Base-by-base conservation (phyloP, 2,888 invertebrate species). In the Acronicta leporina region DNA sequence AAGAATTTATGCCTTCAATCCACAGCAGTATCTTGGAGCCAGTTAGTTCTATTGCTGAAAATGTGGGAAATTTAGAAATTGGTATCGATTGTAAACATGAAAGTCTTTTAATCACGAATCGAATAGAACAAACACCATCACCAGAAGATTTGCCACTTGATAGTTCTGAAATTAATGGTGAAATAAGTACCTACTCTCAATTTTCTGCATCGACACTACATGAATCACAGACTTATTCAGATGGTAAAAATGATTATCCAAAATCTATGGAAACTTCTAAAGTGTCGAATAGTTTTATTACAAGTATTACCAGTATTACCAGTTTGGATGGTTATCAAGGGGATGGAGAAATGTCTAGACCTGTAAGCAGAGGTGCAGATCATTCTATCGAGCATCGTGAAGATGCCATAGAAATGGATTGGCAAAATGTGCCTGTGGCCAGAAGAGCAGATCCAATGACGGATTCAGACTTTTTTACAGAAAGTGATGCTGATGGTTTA, bases 301-400 rank as follows among this genome's bases (percentile, higher is more conserved):
- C 97, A 2, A 97, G 98, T 82, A 97, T 98, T 15, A 98, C 98
- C n/a, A 98, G 98, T 85, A 97, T 98, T 65, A 97, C 97, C 30
- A 98, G 98, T 89, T 95, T 98, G 73, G 98, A 99, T 88, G 98
- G 99, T 43, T 98, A 98, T 91, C 98, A 98, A 91, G 98, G 98
- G 10, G 98, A 98, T 89, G 98, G 98, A 6, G 98, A 98, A 92
- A 97, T 97, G 96, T 98, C 98, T 25, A 95, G 98, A 63, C 98
- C 98, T 0, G 97, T 97, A 0, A 98, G 98, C 78, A 95, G 98
- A 68, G 97, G 96, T 48, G 96, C 97, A 38, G 97, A 97, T 85
- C 96, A 96, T 83, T 97, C 97, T 5, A 95, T 95, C 75, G 95
- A 92, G 13, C 91, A 95, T 55, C 85, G 94, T 69, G 94, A 92